Evolutionary conservation across 2,113 vertebrate genomes (phyloP).

Genomic region (Lepisosteus oculatus): DNA sequence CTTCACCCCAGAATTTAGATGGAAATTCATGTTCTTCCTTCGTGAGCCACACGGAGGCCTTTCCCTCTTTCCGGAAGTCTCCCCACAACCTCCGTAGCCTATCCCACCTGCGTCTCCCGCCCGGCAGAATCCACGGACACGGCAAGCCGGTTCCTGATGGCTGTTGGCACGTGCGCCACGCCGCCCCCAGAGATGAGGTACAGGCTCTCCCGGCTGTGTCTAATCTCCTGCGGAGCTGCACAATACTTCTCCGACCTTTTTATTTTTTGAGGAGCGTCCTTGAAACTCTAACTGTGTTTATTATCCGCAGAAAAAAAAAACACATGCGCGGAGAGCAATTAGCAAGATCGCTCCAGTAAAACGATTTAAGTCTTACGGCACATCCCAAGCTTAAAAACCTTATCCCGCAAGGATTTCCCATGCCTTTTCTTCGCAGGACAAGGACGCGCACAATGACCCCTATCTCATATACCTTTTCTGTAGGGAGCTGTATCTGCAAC

Average conservation of each 20-base stretch:
- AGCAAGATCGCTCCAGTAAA: neutral
- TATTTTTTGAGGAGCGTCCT: constrained; percentile 12
- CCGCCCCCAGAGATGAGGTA: constrained; percentile 16
- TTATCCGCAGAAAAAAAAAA: constrained; percentile 15
- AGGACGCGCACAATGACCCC: too few species aligned
- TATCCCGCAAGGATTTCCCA: too few species aligned
- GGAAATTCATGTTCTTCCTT: too few species aligned
- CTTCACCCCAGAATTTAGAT: too few species aligned
- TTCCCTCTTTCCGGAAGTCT: too few species aligned
- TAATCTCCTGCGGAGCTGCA: constrained; percentile 9
- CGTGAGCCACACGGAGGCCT: too few species aligned
- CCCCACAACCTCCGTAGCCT: neutral
- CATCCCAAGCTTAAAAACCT: too few species aligned
- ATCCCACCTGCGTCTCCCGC: neutral
- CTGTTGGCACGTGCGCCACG: constrained; percentile 13
- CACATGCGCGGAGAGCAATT: neutral
- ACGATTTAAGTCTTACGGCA: too few species aligned
- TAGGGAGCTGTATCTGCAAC: too few species aligned
- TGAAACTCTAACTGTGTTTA: constrained; percentile 25
- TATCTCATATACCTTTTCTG: too few species aligned
- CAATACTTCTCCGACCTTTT: constrained; percentile 12
- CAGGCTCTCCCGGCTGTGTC: constrained; percentile 20
- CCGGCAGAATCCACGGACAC: neutral
- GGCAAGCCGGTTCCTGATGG: constrained; percentile 20
- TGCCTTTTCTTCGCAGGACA: too few species aligned